These are phyloP conservation scores for Cephus runcator DNA, from an alignment of 2,888 invertebrate species.

Conservation along the genomic window DNA sequence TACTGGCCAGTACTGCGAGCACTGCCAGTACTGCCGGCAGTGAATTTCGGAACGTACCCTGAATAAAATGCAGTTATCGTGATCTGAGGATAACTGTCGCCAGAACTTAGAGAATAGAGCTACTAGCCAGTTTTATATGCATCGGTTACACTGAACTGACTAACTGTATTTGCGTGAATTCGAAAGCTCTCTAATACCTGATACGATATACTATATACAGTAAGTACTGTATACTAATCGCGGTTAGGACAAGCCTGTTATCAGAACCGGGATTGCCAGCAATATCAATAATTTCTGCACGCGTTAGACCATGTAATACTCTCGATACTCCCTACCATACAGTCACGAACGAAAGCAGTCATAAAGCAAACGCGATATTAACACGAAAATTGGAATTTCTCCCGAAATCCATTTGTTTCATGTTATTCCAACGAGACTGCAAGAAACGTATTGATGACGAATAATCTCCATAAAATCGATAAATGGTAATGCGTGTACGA, in stretches of 20 bases:
- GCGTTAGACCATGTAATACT: background rate
- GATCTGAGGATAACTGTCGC: no score
- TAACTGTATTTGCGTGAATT: background rate
- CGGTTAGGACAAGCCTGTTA: background rate
- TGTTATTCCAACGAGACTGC: background rate
- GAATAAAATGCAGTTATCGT: no score
- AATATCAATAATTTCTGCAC: background rate
- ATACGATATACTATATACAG: background rate
- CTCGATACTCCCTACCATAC: background rate
- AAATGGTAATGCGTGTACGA: background rate
- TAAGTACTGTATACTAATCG: background rate
- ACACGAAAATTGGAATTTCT: background rate
- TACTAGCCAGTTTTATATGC: no score
- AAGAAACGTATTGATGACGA: background rate
- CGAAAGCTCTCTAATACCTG: background rate
- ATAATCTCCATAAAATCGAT: background rate
- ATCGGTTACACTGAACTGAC: no score
- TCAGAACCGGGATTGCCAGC: background rate
- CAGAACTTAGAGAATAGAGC: no score
- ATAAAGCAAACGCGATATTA: background rate
- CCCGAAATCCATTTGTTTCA: background rate
- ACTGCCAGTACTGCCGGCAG: no score
- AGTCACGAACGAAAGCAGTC: background rate
- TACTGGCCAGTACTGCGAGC: no score
- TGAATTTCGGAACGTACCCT: no score